Conservation (phyloP, 2,888 invertebrate genomes). For the Melanargia galathea region DNA sequence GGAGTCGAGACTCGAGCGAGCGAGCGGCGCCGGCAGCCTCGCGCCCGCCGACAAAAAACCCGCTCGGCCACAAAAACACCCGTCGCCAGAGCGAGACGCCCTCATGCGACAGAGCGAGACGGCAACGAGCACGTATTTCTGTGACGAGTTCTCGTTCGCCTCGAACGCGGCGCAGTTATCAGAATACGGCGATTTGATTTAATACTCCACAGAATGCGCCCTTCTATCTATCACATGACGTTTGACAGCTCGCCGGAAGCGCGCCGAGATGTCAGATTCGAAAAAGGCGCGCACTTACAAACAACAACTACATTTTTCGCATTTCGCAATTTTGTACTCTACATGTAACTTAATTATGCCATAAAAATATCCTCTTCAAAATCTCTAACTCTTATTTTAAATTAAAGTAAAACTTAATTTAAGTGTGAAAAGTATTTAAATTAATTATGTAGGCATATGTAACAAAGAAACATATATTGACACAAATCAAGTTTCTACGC, state of each 20-base stretch:
- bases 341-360: background rate
- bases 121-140: conserved; percentile 70
- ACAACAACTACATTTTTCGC: conserved; percentile 34
- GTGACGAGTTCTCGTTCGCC: conserved; percentile 76
- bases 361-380: background rate
- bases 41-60: conserved; percentile 77
- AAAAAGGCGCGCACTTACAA: conserved; percentile 71
- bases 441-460: background rate
- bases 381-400: background rate
- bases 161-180: conserved; percentile 74
- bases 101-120: conserved; percentile 60
- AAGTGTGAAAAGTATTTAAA: background rate
- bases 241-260: conserved; percentile 81
- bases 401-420: background rate
- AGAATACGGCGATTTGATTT: conserved; percentile 79
- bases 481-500: conserved; percentile 21
- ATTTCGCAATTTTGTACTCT: conserved; percentile 21
- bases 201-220: conserved; percentile 78
- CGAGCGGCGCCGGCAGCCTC: conserved; percentile 71
- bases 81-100: conserved; percentile 65
- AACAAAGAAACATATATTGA: conserved; percentile 16
- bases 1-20: conserved; percentile 73
- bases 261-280: conserved; percentile 73
- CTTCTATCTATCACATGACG: conserved; percentile 82
- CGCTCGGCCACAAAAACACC: conserved; percentile 81